Evolutionary conservation across 2,113 vertebrate genomes (phyloP), one percentile per base, ranked within the genome.

Genomic region (Polyodon spathula): DNA sequence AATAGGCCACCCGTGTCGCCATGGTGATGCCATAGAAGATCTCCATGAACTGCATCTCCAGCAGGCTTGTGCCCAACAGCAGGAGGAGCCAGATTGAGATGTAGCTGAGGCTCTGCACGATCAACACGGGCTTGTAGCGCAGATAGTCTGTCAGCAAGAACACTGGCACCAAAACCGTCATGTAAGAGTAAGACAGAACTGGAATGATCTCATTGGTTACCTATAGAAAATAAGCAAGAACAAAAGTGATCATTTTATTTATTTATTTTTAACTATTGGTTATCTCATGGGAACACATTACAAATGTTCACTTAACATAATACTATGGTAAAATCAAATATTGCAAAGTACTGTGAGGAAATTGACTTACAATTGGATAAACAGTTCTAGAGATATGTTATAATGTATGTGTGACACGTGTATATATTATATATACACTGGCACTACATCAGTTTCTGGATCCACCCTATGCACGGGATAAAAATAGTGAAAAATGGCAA

Each of bases 11-110:
- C 1, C 96, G 90, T 1, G 93, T 88, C 0, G 94, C 95, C 95
- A 97, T 94, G 54, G 90, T 92, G 76, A 98, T 5, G 40, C 93
- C 77, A 0, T 92, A 99, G 86, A 90, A 97, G 73, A 94, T 84
- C 85, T 99, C 96, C 95, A 99, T 93, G 64, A 95, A 68, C 77
- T 97, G 94, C 93, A 98, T 94, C 68, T 92, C 76, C 2, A 86
- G 59, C 37, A 97, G 68, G 0, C 81, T 76, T 54, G 37, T 58
- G 58, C 92, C 91, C 0, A 84, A 63, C 11, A 97, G 78, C 55
- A 98, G 76, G 37, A 98, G 66, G 52, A 95, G 66, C 94, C 95
- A 99, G 70, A 93, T 89, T 37, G 85, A 61, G 61, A 97, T 82
- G 55, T 90, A 86, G 70, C 94, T 97, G 58, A 95, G 51, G 58